Evolutionary conservation across 2,888 invertebrate genomes (phyloP).

Genomic region (Drosophila histrio): DNA sequence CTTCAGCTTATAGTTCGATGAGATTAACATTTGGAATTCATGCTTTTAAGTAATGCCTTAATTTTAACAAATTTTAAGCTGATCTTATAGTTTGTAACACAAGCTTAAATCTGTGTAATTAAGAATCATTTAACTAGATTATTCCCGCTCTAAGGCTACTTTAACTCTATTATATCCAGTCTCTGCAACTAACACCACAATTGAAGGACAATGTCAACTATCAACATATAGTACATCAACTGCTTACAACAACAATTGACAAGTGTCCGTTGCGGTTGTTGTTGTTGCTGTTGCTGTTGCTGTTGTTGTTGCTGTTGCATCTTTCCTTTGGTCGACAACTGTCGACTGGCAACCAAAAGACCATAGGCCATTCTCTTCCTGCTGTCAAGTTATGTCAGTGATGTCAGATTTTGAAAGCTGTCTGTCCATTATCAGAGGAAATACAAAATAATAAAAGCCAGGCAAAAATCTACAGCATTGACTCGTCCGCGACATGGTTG

Average conservation of each 20-base stretch:
- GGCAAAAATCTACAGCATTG: constrained; percentile 30
- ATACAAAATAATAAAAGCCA: background rate
- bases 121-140: background rate
- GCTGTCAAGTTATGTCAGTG: constrained; percentile 38
- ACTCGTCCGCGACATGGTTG: constrained; percentile 25
- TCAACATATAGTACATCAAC: constrained; percentile 1
- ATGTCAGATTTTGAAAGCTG: constrained; percentile 33
- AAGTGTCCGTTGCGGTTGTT: constrained; percentile 50
- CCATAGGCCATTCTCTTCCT: background rate
- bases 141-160: background rate
- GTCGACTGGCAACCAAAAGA: constrained; percentile 19
- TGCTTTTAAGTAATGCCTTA: no score
- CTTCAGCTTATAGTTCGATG: no score
- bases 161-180: background rate
- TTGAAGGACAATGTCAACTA: background rate
- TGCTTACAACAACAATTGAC: constrained; percentile 39
- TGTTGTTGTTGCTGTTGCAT: constrained; percentile 8
- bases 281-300: constrained; percentile 9
- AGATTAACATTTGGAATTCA: no score
- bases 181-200: background rate
- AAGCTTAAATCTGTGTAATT: background rate
- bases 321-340: constrained; percentile 2
- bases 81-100: no score
- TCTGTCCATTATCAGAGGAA: background rate
- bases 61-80: no score